These are phyloP conservation scores for Andinoacara biseriatus DNA, from an alignment of 2,113 vertebrate genomes.

Conservation along the genomic window DNA sequence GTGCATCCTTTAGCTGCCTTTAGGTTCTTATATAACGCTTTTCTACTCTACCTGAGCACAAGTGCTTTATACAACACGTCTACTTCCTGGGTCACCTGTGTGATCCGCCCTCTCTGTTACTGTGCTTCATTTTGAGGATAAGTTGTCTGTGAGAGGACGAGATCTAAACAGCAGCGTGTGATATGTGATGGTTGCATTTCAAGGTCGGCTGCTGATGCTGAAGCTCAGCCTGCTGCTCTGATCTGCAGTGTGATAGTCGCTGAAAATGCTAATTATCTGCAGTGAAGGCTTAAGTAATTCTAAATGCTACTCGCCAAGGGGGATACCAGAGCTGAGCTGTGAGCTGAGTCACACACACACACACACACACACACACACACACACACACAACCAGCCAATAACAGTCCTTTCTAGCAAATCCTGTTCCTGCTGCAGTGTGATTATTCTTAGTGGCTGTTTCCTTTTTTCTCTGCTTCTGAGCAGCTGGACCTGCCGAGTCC, in stretches of 20 bases:
- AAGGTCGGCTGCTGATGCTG: constrained; percentile 7
- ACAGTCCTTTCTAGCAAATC: constrained; percentile 40
- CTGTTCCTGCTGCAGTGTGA: constrained; percentile 62
- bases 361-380: constrained; percentile 32
- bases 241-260: constrained; percentile 44
- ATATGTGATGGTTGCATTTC: neutral
- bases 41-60: too few species aligned
- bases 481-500: constrained; percentile 40
- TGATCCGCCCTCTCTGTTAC: too few species aligned
- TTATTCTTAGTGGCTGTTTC: constrained; percentile 58
- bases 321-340: constrained; percentile 39
- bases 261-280: constrained; percentile 65
- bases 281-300: constrained; percentile 59
- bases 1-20: too few species aligned
- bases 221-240: constrained; percentile 19
- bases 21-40: too few species aligned
- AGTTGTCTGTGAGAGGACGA: neutral
- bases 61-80: too few species aligned
- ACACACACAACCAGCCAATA: constrained; percentile 17
- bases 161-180: neutral
- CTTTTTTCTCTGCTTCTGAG: constrained; percentile 27
- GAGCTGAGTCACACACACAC: constrained; percentile 44
- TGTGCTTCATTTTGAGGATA: neutral
- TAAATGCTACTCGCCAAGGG: constrained; percentile 46
- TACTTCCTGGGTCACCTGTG: too few species aligned